Base-by-base conservation (phyloP, 2,797 vertebrate species). In the Loris lydekkerianus region DNA sequence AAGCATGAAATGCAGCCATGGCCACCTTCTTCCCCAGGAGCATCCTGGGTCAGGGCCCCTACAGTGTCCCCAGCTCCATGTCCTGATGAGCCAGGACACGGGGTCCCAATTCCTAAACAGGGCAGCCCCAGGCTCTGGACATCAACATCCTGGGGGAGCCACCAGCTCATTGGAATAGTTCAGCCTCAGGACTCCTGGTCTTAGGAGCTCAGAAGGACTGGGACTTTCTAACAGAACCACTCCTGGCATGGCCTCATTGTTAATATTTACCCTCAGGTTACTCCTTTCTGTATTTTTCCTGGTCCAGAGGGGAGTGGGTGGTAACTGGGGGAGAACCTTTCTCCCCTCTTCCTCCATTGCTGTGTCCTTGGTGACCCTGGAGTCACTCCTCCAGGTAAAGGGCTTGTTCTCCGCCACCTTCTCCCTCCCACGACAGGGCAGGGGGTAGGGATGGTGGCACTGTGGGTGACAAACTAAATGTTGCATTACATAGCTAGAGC, bases 101-200 rank as follows among this genome's bases (percentile, higher is more conserved):
- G 49, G 25, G 23, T 37, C 46, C 58, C 20, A 3, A 17, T 27
- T 93, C 40, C 25, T 2, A 27, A 8, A 27, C n/a, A 1, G 2
- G 4, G 34, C 31, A 53, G 27, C 46, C 2, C 9, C 23, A 37
- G 11, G 15, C 67, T 58, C 13, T 40, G 34, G 37, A n/a, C 56
- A 11, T 43, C 69, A 1, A 9, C 27, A 10, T 37, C 29, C 82
- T 34, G 37, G 43, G 61, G 53, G 25, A 40, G 18, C 25, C 13
- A 53, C 15, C 10, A 27, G 60, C 31, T 69, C 8, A 2, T 61
- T 53, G 37, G 23, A 56, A 25, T 25, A 34, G 29, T 46, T 80
- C 27, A 27, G 49, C 23, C 69, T 53, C 6, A 8, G 67, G 60
- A 23, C 17, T 0, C 0, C 23, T 25, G 0, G 0, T 49, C 37